Conservation (phyloP, 2,888 invertebrate species). For the Dolichomitus sp. region DNA sequence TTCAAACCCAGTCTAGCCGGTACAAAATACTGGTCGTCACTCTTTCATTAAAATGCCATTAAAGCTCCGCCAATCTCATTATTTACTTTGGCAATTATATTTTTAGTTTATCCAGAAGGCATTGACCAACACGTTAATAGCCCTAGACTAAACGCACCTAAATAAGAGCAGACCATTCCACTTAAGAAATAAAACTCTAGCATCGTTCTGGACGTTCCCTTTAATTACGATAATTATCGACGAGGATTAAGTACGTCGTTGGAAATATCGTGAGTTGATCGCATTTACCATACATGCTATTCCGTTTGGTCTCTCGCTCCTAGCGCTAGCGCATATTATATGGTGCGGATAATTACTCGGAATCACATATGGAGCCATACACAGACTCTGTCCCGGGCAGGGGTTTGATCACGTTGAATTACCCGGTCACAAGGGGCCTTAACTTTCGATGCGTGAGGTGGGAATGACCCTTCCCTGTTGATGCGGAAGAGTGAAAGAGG, state of each 20-base stretch:
- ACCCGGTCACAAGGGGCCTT: not conserved
- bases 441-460: slow-evolving; percentile 2
- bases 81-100: too few species aligned
- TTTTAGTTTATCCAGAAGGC: too few species aligned
- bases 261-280: slow-evolving; percentile 77
- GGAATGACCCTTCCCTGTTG: not conserved
- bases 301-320: slow-evolving; percentile 9
- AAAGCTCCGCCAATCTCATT: too few species aligned
- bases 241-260: slow-evolving; percentile 76
- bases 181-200: too few species aligned
- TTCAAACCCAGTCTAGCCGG: too few species aligned
- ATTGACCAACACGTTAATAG: too few species aligned
- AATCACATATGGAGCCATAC: not conserved
- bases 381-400: not conserved
- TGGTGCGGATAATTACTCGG: slow-evolving; percentile 27
- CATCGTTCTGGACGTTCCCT: too few species aligned
- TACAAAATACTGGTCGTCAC: too few species aligned
- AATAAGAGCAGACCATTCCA: too few species aligned
- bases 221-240: slow-evolving; percentile 67
- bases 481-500: not conserved
- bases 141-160: too few species aligned
- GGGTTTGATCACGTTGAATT: slow-evolving; percentile 7
- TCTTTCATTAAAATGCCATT: too few species aligned
- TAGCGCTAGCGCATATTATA: not conserved
- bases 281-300: slow-evolving; percentile 66